A percentile compares a stretch with the other conserved stretches of the same genome.
These are phyloP conservation scores for Xanthostigma xanthostigma DNA, from an alignment of 2,888 invertebrate genomes.

Conservation along the genomic window DNA sequence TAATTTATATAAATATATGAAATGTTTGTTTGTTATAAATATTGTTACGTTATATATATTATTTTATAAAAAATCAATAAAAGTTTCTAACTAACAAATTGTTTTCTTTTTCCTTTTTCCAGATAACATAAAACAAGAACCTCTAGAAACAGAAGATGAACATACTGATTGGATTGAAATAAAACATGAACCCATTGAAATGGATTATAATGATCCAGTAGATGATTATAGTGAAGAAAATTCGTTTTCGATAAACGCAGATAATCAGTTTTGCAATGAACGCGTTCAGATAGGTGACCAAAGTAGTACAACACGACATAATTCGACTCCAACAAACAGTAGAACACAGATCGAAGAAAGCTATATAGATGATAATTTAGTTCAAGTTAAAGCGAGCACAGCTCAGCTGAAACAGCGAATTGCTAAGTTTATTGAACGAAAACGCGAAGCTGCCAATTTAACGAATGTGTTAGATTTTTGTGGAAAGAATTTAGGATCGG, in stretches of 20 bases:
- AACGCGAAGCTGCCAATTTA: slow-evolving; percentile 57
- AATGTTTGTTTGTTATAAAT: too few species aligned
- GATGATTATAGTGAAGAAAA: not conserved
- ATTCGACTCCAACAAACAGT: not conserved
- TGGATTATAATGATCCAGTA: not conserved
- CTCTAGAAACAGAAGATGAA: too few species aligned
- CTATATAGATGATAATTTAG: slow-evolving; percentile 30
- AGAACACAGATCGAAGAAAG: not conserved
- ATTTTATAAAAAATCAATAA: too few species aligned
- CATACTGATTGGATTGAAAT: not conserved
- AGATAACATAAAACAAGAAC: too few species aligned
- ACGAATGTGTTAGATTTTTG: slow-evolving; percentile 66
- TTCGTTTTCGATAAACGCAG: too few species aligned
- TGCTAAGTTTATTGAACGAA: slow-evolving; percentile 56
- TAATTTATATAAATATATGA: too few species aligned
- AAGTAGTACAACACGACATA: too few species aligned
- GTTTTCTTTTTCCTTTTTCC: slow-evolving; percentile 1
- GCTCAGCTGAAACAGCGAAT: slow-evolving; percentile 54
- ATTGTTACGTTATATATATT: too few species aligned
- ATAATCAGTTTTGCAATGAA: too few species aligned
- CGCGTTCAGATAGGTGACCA: too few species aligned
- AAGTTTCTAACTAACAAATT: not conserved
- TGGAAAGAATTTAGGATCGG: slow-evolving; percentile 16
- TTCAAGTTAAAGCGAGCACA: slow-evolving; percentile 54
- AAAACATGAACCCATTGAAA: not conserved